Evolutionary conservation across 2,113 vertebrate genomes (phyloP).

Genomic region (Archilochus colubris): DNA sequence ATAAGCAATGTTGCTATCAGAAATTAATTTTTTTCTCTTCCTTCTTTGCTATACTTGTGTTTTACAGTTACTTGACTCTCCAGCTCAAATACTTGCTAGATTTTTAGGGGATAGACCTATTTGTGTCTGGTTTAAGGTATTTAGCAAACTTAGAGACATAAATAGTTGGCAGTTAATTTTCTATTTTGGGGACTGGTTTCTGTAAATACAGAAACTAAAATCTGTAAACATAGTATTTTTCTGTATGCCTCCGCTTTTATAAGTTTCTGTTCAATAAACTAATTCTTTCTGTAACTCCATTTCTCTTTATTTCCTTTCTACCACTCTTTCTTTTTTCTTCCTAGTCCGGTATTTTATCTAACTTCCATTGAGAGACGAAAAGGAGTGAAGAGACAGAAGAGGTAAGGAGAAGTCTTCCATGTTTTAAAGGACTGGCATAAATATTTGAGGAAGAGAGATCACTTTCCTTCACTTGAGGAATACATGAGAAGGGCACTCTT

Average conservation of each 20-base stretch:
- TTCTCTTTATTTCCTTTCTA: constrained; percentile 15
- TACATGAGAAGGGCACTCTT: neutral
- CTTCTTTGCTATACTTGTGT: neutral
- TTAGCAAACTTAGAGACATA: neutral
- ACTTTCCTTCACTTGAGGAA: neutral
- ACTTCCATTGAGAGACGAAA: constrained; percentile 59
- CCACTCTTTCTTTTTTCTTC: constrained; percentile 52
- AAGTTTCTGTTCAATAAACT: neutral
- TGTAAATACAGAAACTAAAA: neutral
- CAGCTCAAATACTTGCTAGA: neutral
- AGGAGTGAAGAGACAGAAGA: constrained; percentile 62
- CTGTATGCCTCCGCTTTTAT: neutral
- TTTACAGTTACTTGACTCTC: neutral
- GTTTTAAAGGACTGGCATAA: neutral
- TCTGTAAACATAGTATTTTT: neutral
- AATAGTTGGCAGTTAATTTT: neutral
- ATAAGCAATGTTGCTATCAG: neutral
- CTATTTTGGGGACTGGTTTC: neutral
- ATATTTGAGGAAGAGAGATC: neutral
- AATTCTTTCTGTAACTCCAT: neutral
- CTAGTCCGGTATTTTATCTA: constrained; percentile 59
- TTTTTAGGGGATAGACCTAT: neutral
- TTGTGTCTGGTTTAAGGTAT: neutral
- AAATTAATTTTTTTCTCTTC: neutral
- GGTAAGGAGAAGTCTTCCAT: constrained; percentile 34